Evolutionary conservation across 1,140 invertebrate species (phyloP).

Genomic region (Bombus picipes): DNA sequence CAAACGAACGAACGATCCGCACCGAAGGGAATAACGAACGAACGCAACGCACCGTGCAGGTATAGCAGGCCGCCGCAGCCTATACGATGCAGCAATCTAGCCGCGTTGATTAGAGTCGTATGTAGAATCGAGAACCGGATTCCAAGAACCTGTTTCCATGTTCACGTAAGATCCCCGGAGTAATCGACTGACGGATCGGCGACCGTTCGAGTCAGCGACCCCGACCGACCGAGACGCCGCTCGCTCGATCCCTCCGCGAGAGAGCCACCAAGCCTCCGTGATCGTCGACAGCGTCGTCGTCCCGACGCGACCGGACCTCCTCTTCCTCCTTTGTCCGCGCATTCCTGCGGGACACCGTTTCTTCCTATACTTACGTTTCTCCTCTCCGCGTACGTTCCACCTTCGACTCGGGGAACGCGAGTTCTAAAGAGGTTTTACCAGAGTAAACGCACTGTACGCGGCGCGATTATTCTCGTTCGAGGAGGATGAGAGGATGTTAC

Average conservation of each 20-base stretch:
- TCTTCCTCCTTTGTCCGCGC: slow-evolving; percentile 42
- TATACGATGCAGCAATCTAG: slow-evolving; percentile 82
- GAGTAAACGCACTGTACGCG: background rate
- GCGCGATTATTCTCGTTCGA: background rate
- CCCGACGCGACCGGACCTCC: slow-evolving; percentile 12
- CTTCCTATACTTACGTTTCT: slow-evolving; percentile 21
- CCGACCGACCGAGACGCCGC: slow-evolving; percentile 72
- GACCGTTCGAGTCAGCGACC: slow-evolving; percentile 83
- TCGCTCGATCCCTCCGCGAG: slow-evolving; percentile 49
- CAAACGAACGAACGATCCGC: slow-evolving; percentile 36
- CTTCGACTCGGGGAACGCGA: slow-evolving; percentile 3
- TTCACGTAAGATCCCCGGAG: slow-evolving; percentile 83
- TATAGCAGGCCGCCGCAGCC: slow-evolving; percentile 40
- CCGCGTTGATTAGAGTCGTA: slow-evolving; percentile 83
- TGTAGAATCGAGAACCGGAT: slow-evolving; percentile 84
- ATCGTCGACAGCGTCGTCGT: slow-evolving; percentile 28
- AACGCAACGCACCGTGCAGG: slow-evolving; percentile 55
- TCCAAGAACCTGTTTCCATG: slow-evolving; percentile 84
- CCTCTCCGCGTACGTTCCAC: background rate
- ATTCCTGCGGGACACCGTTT: slow-evolving; percentile 46
- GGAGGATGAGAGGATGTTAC: background rate
- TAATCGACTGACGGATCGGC: slow-evolving; percentile 84
- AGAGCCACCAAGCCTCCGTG: slow-evolving; percentile 8
- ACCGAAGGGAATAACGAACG: slow-evolving; percentile 39
- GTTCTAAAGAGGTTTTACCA: background rate